Conservation (phyloP, 1,140 invertebrate species). For the Calosoma granatense region DNA sequence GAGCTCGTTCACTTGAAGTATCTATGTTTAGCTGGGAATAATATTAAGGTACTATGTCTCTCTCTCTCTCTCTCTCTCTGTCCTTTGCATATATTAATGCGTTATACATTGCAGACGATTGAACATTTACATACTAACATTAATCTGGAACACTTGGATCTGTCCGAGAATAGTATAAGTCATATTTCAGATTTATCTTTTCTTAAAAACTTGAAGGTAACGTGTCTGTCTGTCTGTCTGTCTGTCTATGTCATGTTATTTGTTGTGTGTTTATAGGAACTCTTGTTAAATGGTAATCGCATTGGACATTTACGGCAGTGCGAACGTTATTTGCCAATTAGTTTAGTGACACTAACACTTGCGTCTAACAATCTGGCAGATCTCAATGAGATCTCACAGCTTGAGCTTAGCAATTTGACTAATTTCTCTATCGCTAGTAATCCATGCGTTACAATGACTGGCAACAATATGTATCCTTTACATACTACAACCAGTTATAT, state of each 20-base stretch:
- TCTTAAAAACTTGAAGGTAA: conserved; percentile 69
- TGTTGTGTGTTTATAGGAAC: conserved; percentile 44
- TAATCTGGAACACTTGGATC: conserved; percentile 70
- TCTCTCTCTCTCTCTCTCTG: background rate
- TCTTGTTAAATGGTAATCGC: conserved; percentile 78
- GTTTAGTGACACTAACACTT: conserved; percentile 64
- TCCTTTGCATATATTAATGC: conserved; percentile 31
- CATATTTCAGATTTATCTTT: conserved; percentile 74
- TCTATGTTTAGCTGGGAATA: conserved; percentile 62
- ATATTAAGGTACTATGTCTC: conserved; percentile 46
- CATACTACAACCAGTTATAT: too few species aligned
- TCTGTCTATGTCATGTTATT: background rate
- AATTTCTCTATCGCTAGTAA: conserved; percentile 79
- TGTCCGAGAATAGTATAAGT: conserved; percentile 82
- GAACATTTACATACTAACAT: conserved; percentile 75
- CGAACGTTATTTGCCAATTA: conserved; percentile 68
- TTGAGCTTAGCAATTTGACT: conserved; percentile 61
- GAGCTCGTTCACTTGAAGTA: conserved; percentile 69
- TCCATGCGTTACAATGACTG: conserved; percentile 65
- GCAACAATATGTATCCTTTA: conserved; percentile 61
- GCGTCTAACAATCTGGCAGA: conserved; percentile 78
- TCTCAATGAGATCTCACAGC: conserved; percentile 75
- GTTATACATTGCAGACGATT: too few species aligned
- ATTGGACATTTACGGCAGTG: conserved; percentile 70
- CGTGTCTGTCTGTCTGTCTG: background rate